Conservation (phyloP, 2,113 vertebrate genomes). For the Mustela nigripes region DNA sequence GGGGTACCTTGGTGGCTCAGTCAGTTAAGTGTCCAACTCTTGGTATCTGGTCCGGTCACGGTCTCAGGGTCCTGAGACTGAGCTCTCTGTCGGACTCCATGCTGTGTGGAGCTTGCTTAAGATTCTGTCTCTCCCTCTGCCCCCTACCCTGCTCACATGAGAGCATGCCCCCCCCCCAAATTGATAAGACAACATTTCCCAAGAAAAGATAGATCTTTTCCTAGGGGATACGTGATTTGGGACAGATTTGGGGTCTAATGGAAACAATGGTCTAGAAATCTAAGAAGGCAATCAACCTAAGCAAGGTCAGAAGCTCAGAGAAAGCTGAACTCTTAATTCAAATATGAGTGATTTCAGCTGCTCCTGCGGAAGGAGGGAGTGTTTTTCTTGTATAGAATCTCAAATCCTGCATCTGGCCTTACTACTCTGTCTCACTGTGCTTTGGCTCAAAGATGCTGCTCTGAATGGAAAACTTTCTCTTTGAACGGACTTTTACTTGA, state of each 20-base stretch:
- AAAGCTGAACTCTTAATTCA: conserved; percentile 32
- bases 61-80: neutral
- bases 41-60: neutral
- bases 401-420: conserved; percentile 6
- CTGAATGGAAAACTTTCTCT: conserved; percentile 29
- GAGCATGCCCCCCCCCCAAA: neutral
- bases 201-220: conserved; percentile 34
- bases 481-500: conserved; percentile 9
- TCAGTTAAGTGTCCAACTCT: neutral
- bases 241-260: neutral
- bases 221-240: neutral
- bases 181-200: neutral
- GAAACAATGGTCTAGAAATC: conserved; percentile 27
- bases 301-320: conserved; percentile 7
- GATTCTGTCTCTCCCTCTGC: neutral
- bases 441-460: conserved; percentile 49
- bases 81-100: neutral
- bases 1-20: neutral
- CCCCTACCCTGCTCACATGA: neutral
- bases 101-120: neutral
- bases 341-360: conserved; percentile 63
- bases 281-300: neutral
- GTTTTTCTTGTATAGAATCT: conserved; percentile 55
- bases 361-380: neutral
- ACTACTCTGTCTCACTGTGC: neutral